Base-by-base conservation (phyloP, 30 jellyfish, hydroid and myxozoan species). In the Sanderia malayensis region DNA sequence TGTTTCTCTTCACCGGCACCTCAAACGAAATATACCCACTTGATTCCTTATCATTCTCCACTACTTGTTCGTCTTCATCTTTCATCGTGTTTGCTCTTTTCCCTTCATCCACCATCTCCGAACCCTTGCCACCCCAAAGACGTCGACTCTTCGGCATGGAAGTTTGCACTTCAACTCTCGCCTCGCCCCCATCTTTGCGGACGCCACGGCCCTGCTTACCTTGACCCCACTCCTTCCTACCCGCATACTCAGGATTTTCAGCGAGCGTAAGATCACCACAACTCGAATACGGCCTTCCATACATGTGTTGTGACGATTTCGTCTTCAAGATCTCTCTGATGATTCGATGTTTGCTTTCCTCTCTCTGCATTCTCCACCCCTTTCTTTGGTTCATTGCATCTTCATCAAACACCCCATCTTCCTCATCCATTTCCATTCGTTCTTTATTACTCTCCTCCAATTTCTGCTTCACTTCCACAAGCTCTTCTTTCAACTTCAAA, bases 321-420 rank as follows among this genome's bases (percentile, higher is more conserved):
- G 82, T 80, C 75, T 74, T 83, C 92, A 87, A 81, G 49, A 59
- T 79, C 49, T 62, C 83, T 72, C 85, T 71, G n/a, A 86, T 82
- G 70, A 72, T 68, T 60, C 80, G 76, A 26, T 68, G 86, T 76
- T 68, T 72, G 53, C 81, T 76, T 87, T 67, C 80, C 52, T 58
- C 79, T 67, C 74, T 47, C 34, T 78, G 89, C 89, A 78, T 78
- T 28, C 82, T 71, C 89, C 89, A 78, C 37, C 89, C 89, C 58
- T 68, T 65, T 34, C 89, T 47, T 26, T 76, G 89, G 28, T 63
- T 78, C 73, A 64, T 19, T n/a, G 65, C 18, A 23, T 88, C 86
- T 9, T 58, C 88, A 2, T 81, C 97, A 19, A 27, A 20, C 15
- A 63, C 86, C 24, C 27, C 25, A 23, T 70, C 73, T n/a, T n/a